A percentile compares a stretch with the other conserved stretches of the same genome.
These are phyloP conservation scores for Scaptomyza montana DNA, from an alignment of 1,140 invertebrate genomes.

Conservation along the genomic window DNA sequence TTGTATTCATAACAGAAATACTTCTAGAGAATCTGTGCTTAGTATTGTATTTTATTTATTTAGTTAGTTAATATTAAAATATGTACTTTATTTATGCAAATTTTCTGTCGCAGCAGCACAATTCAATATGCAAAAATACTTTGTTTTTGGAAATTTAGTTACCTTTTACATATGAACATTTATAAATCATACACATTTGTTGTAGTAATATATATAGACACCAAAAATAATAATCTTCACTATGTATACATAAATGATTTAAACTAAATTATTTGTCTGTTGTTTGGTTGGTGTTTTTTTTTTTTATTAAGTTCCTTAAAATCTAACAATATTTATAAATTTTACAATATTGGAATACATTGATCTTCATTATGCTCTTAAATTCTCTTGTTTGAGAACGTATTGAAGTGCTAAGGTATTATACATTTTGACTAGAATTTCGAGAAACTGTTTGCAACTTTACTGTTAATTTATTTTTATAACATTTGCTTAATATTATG, in stretches of 20 bases:
- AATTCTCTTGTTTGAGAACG: slow-evolving; percentile 8
- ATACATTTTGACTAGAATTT: slow-evolving; percentile 41
- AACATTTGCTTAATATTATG: slow-evolving; percentile 25
- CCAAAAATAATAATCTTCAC: slow-evolving; percentile 64
- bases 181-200: slow-evolving; percentile 21
- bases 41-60: slow-evolving; percentile 53
- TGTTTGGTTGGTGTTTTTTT: background rate
- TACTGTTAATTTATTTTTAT: background rate
- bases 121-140: slow-evolving; percentile 8
- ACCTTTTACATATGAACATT: slow-evolving; percentile 18
- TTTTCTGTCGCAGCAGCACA: slow-evolving; percentile 32
- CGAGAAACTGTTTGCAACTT: slow-evolving; percentile 16
- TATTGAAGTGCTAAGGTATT: background rate
- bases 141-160: slow-evolving; percentile 3
- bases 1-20: slow-evolving; percentile 9
- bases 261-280: slow-evolving; percentile 60
- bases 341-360: slow-evolving; percentile 7
- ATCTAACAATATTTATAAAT: background rate
- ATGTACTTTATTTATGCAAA: slow-evolving; percentile 64
- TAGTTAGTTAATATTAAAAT: slow-evolving; percentile 62
- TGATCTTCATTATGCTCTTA: slow-evolving; percentile 8
- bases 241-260: slow-evolving; percentile 61
- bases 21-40: slow-evolving; percentile 51
- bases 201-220: slow-evolving; percentile 75
- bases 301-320: slow-evolving; percentile 11